Evolutionary conservation across 2,888 invertebrate genomes (phyloP), one percentile per base, ranked within the genome.

Genomic region (Drosophila acutilabella): DNA sequence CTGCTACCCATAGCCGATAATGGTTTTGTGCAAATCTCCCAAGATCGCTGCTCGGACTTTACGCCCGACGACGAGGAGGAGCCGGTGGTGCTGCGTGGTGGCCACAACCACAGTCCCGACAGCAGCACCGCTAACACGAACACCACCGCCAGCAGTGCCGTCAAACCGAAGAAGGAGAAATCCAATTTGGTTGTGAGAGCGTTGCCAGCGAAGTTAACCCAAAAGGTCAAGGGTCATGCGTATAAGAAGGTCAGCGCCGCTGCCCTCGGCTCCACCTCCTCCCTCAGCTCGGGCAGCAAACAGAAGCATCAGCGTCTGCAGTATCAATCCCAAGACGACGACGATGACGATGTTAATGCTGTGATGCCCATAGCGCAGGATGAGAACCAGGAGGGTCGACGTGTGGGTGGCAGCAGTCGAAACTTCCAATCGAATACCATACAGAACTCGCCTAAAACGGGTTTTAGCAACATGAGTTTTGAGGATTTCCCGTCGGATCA

Each of bases 401-500:
- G 71, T 4, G 61, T 47, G 5, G 20, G 18, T 6, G 26, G 57
- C 16, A 20, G 52, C 44, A 60, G 72, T 60, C 88, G 88, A 41
- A 91, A 88, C 54, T 92, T 92, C 62, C 92, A 91, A 57, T 92
- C 92, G 5, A 92, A 92, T 66, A 91, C 91, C 18, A 92, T 92
- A 71, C 91, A 92, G 60, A 92, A 90, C 68, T 91, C 91, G 2
- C 87, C 89, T 26, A 93, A 93, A 71, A 94, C 94, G 8, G 95
- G 95, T 4, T 95, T 96, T 85, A 95, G 95, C 82, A 96, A 96
- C 80, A 94, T 96, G 95, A 96, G 95, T 86, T 96, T 96, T 81
- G 95, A 96, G 89, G 95, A 96, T 91, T 95, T 95, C 85, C 94
- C 95, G 2, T 95, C 94, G 26, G 95, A 95, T 81, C 95, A 95